Conservation (phyloP, 2,797 vertebrate genomes). For the Squalus acanthias region DNA sequence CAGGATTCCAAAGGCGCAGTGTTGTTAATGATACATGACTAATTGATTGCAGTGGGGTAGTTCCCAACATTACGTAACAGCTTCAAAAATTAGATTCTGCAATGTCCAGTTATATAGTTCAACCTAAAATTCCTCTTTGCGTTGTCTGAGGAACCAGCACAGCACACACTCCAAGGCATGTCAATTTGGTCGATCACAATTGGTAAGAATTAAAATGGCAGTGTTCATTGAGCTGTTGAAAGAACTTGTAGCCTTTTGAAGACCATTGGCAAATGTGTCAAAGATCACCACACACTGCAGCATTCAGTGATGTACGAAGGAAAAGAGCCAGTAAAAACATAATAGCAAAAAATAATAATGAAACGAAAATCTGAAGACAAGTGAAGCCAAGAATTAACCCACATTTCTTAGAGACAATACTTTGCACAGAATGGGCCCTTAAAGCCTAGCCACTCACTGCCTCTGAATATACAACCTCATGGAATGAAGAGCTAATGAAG, state of each 20-base stretch:
- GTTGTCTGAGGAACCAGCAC: not conserved
- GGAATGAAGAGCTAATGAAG: not conserved
- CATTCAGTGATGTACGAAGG: not conserved
- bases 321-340: not conserved
- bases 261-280: not conserved
- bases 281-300: not conserved
- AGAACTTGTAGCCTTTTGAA: not conserved
- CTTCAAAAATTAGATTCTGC: not conserved
- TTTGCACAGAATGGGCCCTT: not conserved
- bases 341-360: not conserved
- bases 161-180: not conserved
- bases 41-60: not conserved
- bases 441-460: not conserved
- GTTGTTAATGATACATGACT: not conserved
- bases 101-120: not conserved
- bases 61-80: not conserved
- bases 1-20: not conserved
- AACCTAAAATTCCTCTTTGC: not conserved
- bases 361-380: not conserved
- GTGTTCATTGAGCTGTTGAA: not conserved
- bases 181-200: not conserved
- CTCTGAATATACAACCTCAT: not conserved
- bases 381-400: not conserved
- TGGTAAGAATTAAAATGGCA: conserved; percentile 12
- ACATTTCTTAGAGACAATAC: not conserved